A percentile compares a stretch with the other conserved stretches of the same genome.
phyloP scores from a whole-genome alignment of 2,888 invertebrate genomes.

The Tenthredo amoena region DNA sequence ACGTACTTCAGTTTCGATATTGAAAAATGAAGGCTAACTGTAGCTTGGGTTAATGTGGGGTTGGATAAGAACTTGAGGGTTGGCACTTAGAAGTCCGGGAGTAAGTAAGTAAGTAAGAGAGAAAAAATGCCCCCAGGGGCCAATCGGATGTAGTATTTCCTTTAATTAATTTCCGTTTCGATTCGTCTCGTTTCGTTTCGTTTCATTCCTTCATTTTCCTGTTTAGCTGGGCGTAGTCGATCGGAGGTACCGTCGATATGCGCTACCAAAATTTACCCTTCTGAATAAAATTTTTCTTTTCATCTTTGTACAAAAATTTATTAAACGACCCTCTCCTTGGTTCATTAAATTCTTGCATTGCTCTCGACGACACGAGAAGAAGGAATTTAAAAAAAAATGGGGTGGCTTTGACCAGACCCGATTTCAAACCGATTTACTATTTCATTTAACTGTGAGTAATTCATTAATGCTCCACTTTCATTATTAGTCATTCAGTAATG shows the following conservation, averaged over 20 bases:
- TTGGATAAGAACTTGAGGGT: slow-evolving; percentile 1
- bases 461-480: slow-evolving; percentile 15
- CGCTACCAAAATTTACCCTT: neutral
- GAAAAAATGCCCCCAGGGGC: neutral
- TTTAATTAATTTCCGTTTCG: slow-evolving; percentile 39
- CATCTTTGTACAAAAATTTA: neutral
- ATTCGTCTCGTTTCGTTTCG: neutral
- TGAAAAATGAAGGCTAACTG: slow-evolving; percentile 41
- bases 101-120: neutral
- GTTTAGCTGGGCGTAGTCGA: neutral
- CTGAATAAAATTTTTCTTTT: neutral
- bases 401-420: neutral
- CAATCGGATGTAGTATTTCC: slow-evolving; percentile 16
- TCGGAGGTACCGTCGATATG: neutral
- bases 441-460: slow-evolving; percentile 21
- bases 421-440: slow-evolving; percentile 39
- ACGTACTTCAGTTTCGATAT: slow-evolving; percentile 46
- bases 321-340: neutral
- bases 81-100: slow-evolving; percentile 25
- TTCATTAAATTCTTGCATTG: neutral
- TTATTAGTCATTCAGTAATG: slow-evolving; percentile 13
- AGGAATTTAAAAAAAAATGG: neutral
- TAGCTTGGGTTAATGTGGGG: neutral
- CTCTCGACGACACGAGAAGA: neutral
- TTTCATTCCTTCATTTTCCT: neutral